phyloP scores from a whole-genome alignment of 2,797 vertebrate species.

The Acropternis orthonyx region DNA sequence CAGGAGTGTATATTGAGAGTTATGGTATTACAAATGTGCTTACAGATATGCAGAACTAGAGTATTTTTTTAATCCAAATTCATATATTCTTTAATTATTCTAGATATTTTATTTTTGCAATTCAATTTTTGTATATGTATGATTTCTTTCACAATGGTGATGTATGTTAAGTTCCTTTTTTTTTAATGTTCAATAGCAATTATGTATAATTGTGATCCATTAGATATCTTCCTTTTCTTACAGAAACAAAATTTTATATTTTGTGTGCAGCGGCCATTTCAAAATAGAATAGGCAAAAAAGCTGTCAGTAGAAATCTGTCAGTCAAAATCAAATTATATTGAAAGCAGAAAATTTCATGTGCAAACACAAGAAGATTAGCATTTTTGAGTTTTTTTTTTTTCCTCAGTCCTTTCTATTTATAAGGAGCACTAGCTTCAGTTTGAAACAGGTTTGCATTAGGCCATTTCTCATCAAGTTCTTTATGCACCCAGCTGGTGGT shows the following conservation, averaged over 20 bases:
- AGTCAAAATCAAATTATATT: neutral
- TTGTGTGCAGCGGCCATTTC: neutral
- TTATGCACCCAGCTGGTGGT: constrained; percentile 44
- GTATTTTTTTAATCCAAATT: neutral
- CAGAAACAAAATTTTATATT: neutral
- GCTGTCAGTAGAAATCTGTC: neutral
- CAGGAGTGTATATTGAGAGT: neutral
- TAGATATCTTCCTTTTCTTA: neutral
- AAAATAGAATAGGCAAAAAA: neutral
- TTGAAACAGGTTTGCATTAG: constrained; percentile 16
- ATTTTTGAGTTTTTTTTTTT: neutral
- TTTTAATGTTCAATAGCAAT: neutral
- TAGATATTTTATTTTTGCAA: neutral
- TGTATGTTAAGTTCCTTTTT: neutral
- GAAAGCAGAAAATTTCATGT: neutral
- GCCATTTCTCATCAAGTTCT: constrained; percentile 39
- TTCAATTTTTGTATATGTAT: neutral
- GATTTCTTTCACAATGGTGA: neutral
- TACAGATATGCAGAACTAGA: neutral
- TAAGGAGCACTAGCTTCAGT: neutral
- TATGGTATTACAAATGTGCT: neutral
- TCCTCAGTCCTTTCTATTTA: neutral
- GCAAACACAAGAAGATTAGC: neutral
- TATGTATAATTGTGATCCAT: neutral
- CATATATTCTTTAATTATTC: neutral